phyloP scores from a whole-genome alignment of 1,140 invertebrate genomes.

The Ladona fulva region DNA sequence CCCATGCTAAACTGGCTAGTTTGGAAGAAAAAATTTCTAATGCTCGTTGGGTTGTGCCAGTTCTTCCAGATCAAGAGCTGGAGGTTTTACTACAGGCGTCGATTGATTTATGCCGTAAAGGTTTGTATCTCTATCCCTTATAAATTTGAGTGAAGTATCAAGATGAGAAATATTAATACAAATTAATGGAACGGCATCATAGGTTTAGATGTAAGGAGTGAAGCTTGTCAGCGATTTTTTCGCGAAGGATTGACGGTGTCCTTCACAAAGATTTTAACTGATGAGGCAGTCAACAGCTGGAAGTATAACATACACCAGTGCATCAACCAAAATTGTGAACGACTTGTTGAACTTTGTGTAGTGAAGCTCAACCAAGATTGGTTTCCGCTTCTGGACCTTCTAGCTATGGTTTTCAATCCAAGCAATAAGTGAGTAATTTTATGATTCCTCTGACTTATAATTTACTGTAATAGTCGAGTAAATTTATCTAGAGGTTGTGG shows the following conservation, averaged over 20 bases:
- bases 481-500: too few relatives aligned
- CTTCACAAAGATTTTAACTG: constrained; percentile 95
- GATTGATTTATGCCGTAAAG: constrained; percentile 73
- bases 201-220: constrained; percentile 82
- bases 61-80: constrained; percentile 90
- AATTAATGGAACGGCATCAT: neutral
- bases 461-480: too few relatives aligned
- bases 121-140: constrained; percentile 34
- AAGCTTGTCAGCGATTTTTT: constrained; percentile 90
- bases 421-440: constrained; percentile 66
- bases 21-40: constrained; percentile 92
- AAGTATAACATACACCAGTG: constrained; percentile 94
- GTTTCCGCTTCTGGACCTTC: constrained; percentile 82
- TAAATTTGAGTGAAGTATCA: neutral
- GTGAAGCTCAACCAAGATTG: constrained; percentile 85
- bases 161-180: neutral
- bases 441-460: too few relatives aligned
- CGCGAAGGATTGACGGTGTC: constrained; percentile 88
- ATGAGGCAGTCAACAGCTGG: constrained; percentile 96
- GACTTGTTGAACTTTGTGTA: constrained; percentile 85
- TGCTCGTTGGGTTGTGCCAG: constrained; percentile 93
- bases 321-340: constrained; percentile 87
- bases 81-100: constrained; percentile 84
- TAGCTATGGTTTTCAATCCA: constrained; percentile 90
- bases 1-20: constrained; percentile 70